Evolutionary conservation across 2,888 invertebrate genomes (phyloP), one percentile per base, ranked within the genome.

Genomic region (Volucella zonaria): DNA sequence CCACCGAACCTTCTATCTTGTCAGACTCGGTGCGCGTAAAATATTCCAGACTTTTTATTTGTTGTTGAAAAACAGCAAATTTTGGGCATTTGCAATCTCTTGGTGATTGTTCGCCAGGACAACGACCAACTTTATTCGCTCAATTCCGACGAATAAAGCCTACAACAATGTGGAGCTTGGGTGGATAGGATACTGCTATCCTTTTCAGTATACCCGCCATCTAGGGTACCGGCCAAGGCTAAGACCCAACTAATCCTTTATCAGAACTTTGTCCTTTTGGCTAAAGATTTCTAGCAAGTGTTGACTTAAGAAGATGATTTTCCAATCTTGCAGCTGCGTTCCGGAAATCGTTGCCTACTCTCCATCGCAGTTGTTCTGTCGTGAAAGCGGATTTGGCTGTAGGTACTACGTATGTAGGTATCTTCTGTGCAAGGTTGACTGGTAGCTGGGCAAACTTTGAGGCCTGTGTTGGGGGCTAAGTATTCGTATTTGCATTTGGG

Each of bases 321-420:
- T 81, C 76, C 76, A 81, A 85, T 85, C 77, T 77, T 85, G 76
- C 85, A 85, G 85, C 85, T 85, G 81, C 76, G 85, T 81, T 73
- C 67, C 62, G 77, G 47, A 62, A 77, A 77, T 85, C 81, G 42
- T 67, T 75, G 64, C 43, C 14, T 58, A 76, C 77, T 68, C 70
- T 31, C 31, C 2, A 31, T 31, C 45, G 43, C 10, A 68, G 71
- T 75, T 54, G 40, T 62, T 40, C 61, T 75, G 49, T 62, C 59
- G 64, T 62, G 71, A 6, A 31, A 61, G 59, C 47, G 42, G 42
- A 52, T 52, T 58, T 31, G 31, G 6, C 31, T 31, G 47, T 62
- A 42, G 62, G 47, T 66, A 18, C 23, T 15, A 51, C 14, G 31
- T 6, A 31, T 1, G 3, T 23, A n/a, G n/a, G n/a, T n/a, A 23